phyloP scores from a whole-genome alignment of 2,888 invertebrate genomes.

The Epicampocera succincta region DNA sequence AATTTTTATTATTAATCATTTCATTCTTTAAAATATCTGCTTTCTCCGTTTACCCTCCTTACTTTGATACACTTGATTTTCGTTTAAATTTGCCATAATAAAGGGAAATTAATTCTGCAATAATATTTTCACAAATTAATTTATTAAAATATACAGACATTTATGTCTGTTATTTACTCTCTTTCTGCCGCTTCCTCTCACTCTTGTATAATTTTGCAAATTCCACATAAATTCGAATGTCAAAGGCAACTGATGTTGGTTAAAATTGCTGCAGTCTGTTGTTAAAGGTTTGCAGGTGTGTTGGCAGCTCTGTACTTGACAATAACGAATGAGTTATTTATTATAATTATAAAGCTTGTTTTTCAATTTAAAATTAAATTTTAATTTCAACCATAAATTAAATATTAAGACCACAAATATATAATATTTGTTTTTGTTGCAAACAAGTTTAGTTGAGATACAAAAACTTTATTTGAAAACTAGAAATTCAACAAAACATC shows the following conservation, averaged over 20 bases:
- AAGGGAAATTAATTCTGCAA: constrained; percentile 55
- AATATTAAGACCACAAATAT: no score
- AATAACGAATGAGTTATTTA: constrained; percentile 35
- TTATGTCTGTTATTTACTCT: neutral
- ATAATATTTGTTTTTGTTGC: no score
- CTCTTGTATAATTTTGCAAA: neutral
- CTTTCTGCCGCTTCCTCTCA: neutral
- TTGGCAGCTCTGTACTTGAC: constrained; percentile 12
- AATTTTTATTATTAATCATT: neutral
- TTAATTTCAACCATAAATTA: constrained; percentile 30
- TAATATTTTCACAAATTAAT: constrained; percentile 55
- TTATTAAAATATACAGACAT: constrained; percentile 29
- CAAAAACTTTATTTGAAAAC: no score
- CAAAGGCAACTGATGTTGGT: constrained; percentile 40
- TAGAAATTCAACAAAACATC: no score
- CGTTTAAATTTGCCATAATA: constrained; percentile 23
- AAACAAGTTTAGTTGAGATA: no score
- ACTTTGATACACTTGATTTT: neutral
- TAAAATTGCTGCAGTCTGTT: constrained; percentile 19
- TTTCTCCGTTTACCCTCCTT: neutral
- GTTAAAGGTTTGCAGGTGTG: constrained; percentile 2
- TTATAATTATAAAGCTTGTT: constrained; percentile 30
- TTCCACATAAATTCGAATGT: constrained; percentile 37
- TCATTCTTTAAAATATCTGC: neutral
- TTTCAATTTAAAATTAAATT: constrained; percentile 30